Base-by-base conservation (phyloP, 2,888 invertebrate species). In the Catotricha subobsoleta region DNA sequence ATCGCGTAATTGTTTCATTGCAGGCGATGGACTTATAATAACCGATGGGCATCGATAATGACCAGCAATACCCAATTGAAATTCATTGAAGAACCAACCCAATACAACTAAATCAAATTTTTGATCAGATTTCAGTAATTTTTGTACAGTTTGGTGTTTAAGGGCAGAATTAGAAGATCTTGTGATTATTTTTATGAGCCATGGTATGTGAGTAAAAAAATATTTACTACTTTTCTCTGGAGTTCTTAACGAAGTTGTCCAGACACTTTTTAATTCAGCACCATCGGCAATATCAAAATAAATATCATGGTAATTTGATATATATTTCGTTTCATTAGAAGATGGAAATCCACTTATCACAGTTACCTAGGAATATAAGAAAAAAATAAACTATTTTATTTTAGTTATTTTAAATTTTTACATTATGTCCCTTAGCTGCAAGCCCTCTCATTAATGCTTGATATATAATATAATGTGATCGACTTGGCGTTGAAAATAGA, bases 11-110 rank as follows among this genome's bases (percentile, higher is more conserved):
- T 5, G 2, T 31, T 30, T 30, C 18, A 23, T 39, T n/a, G 39
- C 9, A 13, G 39, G 18, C 15, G 16, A 9, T 10, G 38, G 27
- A n/a, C 16, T 16, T 3, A 38, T 4, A n/a, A 39, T 21, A n/a
- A 39, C 15, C 9, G 39, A 39, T 1, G 62, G 62, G 41, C 55
- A 54, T 1, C 54, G 48, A 21, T 60, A 53, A 33, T 61, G 59
- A 2, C 51, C 53, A 0, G 53, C 57, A 15, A 62, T 19, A 15
- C 62, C 62, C 27, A 61, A 12, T 20, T 55, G 50, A 16, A 52
- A 55, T 3, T 59, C 57, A 36, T 57, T 60, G 19, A 54, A 43
- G 19, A 56, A 49, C 30, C 52, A 52, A 8, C 59, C 62, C 18
- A 56, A 25, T 3, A 60, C 44, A 3, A 61, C 43, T 12, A 58